A percentile compares a stretch with the other conserved stretches of the same genome.
phyloP scores from a whole-genome alignment of 2,888 invertebrate genomes.

The Tortricodes alternella region DNA sequence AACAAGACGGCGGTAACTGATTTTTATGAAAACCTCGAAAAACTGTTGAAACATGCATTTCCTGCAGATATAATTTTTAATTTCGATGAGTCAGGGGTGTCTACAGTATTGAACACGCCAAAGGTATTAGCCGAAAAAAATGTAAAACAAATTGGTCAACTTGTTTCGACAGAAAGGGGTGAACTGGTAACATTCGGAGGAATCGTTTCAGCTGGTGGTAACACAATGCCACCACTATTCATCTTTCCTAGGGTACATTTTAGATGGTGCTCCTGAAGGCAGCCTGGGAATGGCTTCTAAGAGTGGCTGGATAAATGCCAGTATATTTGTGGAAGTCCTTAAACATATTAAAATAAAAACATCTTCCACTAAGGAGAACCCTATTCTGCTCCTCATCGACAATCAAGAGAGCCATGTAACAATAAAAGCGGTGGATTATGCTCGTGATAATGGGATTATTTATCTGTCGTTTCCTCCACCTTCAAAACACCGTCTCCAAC shows the following conservation, averaged over 20 bases:
- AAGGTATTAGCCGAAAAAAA: background rate
- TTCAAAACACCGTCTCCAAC: slow-evolving; percentile 52
- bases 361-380: slow-evolving; percentile 32
- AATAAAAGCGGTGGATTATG: slow-evolving; percentile 31
- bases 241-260: slow-evolving; percentile 40
- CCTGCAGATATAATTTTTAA: background rate
- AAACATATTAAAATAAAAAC: slow-evolving; percentile 11
- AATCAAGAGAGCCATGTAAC: slow-evolving; percentile 33
- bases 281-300: slow-evolving; percentile 31
- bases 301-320: slow-evolving; percentile 37
- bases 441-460: slow-evolving; percentile 33
- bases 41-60: background rate
- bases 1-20: background rate
- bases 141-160: slow-evolving; percentile 44
- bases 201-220: slow-evolving; percentile 44
- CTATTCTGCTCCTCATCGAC: slow-evolving; percentile 32
- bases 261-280: slow-evolving; percentile 38
- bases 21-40: background rate
- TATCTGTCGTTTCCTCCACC: slow-evolving; percentile 40
- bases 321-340: slow-evolving; percentile 32
- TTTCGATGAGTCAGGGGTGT: background rate
- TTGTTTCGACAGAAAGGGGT: slow-evolving; percentile 50
- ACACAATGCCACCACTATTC: slow-evolving; percentile 48
- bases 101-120: background rate
- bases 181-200: slow-evolving; percentile 51